phyloP scores from a whole-genome alignment of 1,140 invertebrate species.

The Magallana ariakensis region DNA sequence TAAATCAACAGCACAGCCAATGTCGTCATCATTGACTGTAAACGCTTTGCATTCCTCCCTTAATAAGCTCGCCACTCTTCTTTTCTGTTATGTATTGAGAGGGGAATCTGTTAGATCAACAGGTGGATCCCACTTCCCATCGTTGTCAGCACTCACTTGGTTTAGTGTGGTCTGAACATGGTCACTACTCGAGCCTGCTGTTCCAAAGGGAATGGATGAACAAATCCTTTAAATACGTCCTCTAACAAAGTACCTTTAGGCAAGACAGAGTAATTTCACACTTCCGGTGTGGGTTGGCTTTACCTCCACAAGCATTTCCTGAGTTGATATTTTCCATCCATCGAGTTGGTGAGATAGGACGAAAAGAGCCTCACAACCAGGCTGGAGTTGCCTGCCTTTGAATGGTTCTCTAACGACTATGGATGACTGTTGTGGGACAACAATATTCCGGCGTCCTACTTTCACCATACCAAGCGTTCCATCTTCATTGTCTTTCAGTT shows the following conservation, averaged over 20 bases:
- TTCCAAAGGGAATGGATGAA: neutral
- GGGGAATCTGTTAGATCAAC: constrained; percentile 6
- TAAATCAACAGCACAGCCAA: neutral
- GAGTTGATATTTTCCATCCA: neutral
- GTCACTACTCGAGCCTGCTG: neutral
- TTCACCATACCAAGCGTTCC: neutral
- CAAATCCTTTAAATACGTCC: neutral
- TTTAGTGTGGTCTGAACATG: no score
- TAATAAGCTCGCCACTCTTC: neutral
- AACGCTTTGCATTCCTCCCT: neutral
- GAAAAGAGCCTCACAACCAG: neutral
- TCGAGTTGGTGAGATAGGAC: neutral
- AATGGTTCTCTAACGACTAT: neutral
- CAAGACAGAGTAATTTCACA: neutral
- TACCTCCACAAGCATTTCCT: neutral
- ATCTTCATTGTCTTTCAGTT: neutral
- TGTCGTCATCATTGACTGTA: neutral
- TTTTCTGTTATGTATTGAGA: neutral
- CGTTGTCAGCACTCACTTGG: no score
- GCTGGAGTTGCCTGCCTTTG: neutral
- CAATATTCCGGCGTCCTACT: no score
- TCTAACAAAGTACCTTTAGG: neutral
- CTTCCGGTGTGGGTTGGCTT: neutral
- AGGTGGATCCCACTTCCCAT: constrained; percentile 27
- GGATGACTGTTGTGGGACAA: no score